phyloP scores from a whole-genome alignment of 2,797 vertebrate genomes.

The Botia kubotai region DNA sequence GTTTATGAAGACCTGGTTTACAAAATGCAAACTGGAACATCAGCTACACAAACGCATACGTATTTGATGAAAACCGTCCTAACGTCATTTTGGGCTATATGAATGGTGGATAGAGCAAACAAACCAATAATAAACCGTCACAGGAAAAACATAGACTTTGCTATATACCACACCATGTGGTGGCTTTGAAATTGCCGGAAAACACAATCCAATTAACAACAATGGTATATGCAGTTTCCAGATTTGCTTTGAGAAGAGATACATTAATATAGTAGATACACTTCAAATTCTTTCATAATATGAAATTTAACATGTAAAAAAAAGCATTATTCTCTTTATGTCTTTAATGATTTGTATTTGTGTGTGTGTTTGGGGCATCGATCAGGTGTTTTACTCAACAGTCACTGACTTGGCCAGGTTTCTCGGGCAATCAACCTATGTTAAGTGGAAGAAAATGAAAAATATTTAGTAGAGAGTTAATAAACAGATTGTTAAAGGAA shows the following conservation, averaged over 20 bases:
- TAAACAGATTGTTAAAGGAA: neutral
- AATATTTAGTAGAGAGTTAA: neutral
- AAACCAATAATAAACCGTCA: neutral
- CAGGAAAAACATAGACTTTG: neutral
- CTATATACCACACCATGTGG: neutral
- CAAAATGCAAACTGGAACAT: neutral
- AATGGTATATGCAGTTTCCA: conserved; percentile 10
- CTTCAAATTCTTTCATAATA: neutral
- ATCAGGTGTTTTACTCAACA: conserved; percentile 83
- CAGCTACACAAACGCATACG: conserved; percentile 1
- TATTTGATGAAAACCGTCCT: neutral
- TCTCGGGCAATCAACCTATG: conserved; percentile 96
- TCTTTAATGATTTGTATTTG: conserved; percentile 7
- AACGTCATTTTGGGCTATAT: neutral
- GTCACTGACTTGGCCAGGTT: conserved; percentile 99
- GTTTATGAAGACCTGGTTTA: neutral
- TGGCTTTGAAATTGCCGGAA: conserved; percentile 33
- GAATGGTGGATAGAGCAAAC: neutral
- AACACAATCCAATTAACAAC: conserved; percentile 49
- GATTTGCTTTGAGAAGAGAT: neutral
- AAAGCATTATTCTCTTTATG: conserved; percentile 50
- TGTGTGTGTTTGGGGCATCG: neutral
- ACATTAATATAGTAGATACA: conserved; percentile 16
- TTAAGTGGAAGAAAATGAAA: conserved; percentile 46
- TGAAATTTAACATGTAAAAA: conserved; percentile 29